Evolutionary conservation across 2,113 vertebrate species (phyloP).

Genomic region (Ia io): DNA sequence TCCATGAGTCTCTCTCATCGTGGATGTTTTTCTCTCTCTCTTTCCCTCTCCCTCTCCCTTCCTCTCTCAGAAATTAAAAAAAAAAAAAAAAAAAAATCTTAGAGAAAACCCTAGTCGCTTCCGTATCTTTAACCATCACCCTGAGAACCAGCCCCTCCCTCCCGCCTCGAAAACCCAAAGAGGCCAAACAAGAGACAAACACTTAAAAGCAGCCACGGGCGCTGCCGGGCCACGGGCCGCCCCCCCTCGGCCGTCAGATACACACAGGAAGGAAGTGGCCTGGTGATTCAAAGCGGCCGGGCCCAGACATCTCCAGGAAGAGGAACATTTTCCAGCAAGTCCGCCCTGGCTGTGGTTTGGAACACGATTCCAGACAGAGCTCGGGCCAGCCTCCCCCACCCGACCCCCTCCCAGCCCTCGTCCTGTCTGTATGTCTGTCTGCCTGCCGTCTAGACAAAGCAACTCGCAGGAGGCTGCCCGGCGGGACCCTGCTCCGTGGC

Average conservation of each 20-base stretch:
- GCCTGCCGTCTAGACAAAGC: slow-evolving; percentile 24
- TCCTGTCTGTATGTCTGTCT: background rate
- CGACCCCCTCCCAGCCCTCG: background rate
- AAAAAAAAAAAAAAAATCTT: too few species aligned
- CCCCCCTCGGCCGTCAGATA: background rate
- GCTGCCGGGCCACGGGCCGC: background rate
- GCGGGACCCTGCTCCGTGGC: background rate
- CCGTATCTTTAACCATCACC: background rate
- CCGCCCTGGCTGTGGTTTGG: slow-evolving; percentile 49
- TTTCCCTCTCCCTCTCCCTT: too few species aligned
- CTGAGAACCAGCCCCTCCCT: background rate
- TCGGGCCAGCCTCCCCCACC: background rate
- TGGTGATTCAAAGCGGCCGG: slow-evolving; percentile 42
- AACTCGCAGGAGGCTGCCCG: background rate
- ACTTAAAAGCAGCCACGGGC: slow-evolving; percentile 11
- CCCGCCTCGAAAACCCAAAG: background rate
- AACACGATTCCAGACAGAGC: background rate
- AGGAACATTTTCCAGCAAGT: slow-evolving; percentile 46
- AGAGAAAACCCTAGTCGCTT: background rate
- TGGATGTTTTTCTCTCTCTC: too few species aligned
- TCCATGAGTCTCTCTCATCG: too few species aligned
- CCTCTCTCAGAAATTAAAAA: too few species aligned
- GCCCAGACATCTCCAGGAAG: background rate
- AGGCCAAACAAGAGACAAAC: background rate
- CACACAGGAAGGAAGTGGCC: slow-evolving; percentile 72